Conservation (phyloP, 2,797 vertebrate species). For the Eurystomus glaucurus region DNA sequence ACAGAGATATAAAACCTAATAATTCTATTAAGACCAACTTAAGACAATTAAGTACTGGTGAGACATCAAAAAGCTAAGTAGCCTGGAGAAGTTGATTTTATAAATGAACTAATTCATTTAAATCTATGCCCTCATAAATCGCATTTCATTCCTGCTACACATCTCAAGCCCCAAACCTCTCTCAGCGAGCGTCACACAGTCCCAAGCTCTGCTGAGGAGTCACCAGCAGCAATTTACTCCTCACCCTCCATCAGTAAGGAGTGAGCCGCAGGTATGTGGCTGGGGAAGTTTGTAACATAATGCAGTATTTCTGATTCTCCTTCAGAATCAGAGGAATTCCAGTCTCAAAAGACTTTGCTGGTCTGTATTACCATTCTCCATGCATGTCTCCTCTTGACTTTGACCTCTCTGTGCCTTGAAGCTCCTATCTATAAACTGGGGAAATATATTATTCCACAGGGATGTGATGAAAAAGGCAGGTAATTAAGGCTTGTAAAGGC, state of each 20-base stretch:
- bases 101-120: constrained; percentile 27
- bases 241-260: not conserved
- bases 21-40: constrained; percentile 59
- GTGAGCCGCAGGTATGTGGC: rapidly evolving
- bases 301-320: not conserved
- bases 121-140: not conserved
- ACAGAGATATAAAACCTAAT: constrained; percentile 53
- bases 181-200: not conserved
- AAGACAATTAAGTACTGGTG: constrained; percentile 60
- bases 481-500: not conserved
- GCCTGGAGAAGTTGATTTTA: constrained; percentile 59
- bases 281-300: not conserved
- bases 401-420: not conserved
- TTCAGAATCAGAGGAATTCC: not conserved
- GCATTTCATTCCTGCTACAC: not conserved
- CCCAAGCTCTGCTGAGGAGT: not conserved
- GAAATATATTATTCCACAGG: not conserved
- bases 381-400: not conserved
- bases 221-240: not conserved
- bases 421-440: not conserved
- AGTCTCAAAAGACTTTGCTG: not conserved
- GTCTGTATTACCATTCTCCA: not conserved
- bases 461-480: not conserved
- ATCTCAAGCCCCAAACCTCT: not conserved
- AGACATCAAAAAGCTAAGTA: constrained; percentile 50